Evolutionary conservation across 2,797 vertebrate genomes (phyloP), one percentile per base, ranked within the genome.

Genomic region (Streptopelia turtur): DNA sequence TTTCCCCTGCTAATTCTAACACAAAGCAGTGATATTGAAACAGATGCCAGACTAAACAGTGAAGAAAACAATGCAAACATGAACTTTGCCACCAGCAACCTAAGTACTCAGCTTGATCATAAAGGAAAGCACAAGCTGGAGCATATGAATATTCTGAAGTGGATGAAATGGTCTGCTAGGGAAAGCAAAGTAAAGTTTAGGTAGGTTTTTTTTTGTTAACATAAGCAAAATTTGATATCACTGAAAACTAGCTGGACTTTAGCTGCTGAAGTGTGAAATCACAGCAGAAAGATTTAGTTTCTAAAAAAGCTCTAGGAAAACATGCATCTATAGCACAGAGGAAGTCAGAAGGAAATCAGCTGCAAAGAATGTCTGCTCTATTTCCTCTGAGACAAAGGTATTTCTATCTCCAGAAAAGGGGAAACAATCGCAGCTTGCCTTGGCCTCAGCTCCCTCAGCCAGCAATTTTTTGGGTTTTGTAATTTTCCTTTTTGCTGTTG

Each of bases 341-440:
- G 87, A 97, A 96, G 92, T 92, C 89, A 94, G 65, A 84, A 91
- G 92, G 84, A 97, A 96, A 96, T 96, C 92, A 86, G 74, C 65
- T 89, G 91, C 89, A 93, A 96, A 93, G 94, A 94, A 96, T 94
- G 95, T 92, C 95, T 96, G 89, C 72, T 91, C 37, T 50, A 15
- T 90, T 96, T 96, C 94, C 94, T 96, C 77, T 86, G 94, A 95
- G 89, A 90, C 87, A 47, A 94, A 96, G 89, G 85, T 95, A 96
- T 90, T 95, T 94, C 92, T 86, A 63, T 92, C 69, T 94, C 83
- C 82, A 94, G 76, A 96, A 91, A 83, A 75, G 18, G 37, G 16
- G 1, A 95, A 96, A 91, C 59, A 95, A 90, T 76, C 1, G 0
- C 71, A 87, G 77, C 57, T 83, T 89, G 70, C 80, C 85, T 84